Conservation (phyloP, 2,113 vertebrate genomes). For the Daubentonia madagascariensis region DNA sequence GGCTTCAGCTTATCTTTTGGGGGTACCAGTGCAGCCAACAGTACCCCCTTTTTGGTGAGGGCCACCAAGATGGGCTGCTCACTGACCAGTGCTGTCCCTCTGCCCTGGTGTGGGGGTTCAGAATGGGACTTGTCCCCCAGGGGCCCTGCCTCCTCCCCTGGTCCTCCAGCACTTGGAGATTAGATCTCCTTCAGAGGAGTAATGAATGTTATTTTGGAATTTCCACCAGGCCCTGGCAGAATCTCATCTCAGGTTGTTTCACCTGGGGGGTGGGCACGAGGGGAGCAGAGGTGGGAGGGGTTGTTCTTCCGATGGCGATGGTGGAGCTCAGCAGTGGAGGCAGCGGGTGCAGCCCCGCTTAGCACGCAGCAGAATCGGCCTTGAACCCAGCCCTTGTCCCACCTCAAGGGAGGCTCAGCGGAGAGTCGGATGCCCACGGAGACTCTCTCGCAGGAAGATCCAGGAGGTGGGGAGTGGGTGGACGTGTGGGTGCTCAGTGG, state of each 20-base stretch:
- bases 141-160: neutral
- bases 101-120: neutral
- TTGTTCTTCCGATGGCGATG: fast-evolving
- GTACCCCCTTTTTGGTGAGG: neutral
- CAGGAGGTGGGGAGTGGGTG: neutral
- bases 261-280: fast-evolving
- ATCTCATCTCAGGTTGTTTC: neutral
- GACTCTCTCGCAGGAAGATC: neutral
- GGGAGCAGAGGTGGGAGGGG: neutral
- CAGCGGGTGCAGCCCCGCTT: neutral
- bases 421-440: fast-evolving
- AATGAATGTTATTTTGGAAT: neutral
- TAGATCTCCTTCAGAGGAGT: neutral
- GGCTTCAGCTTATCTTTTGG: fast-evolving
- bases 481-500: fast-evolving
- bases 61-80: fast-evolving
- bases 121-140: fast-evolving
- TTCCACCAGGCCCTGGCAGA: neutral
- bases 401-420: neutral
- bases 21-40: neutral
- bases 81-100: fast-evolving
- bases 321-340: too few relatives aligned
- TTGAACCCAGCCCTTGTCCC: neutral
- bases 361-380: neutral
- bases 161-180: neutral